phyloP scores from a whole-genome alignment of 2,113 vertebrate genomes.

The Naja naja region DNA sequence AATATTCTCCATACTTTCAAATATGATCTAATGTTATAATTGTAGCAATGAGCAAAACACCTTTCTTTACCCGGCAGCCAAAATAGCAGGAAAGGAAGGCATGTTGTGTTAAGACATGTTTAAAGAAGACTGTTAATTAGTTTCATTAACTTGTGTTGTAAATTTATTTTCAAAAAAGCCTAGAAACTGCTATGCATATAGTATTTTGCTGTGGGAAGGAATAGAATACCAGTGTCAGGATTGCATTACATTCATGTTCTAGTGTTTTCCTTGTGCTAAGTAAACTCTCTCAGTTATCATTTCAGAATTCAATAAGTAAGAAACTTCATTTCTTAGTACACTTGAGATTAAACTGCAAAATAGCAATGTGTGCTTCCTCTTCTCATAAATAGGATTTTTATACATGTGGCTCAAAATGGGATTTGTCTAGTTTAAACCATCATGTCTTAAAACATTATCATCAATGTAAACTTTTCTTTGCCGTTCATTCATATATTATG shows the following conservation, averaged over 20 bases:
- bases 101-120: not conserved
- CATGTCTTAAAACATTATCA: not conserved
- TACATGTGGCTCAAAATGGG: not conserved
- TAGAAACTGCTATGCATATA: not conserved
- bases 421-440: not conserved
- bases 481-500: not conserved
- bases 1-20: constrained; percentile 24
- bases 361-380: not conserved
- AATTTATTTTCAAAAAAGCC: not conserved
- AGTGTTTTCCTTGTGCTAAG: not conserved
- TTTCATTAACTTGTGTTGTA: not conserved
- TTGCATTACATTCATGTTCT: not conserved
- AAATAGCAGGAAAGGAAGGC: not conserved
- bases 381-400: not conserved
- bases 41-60: not conserved
- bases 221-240: not conserved
- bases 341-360: not conserved
- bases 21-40: not conserved
- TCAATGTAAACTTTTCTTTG: not conserved
- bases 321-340: not conserved
- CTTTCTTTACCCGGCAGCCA: not conserved
- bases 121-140: constrained; percentile 11
- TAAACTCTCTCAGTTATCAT: not conserved
- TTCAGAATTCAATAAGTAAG: not conserved
- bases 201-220: not conserved